A percentile compares a stretch with the other conserved stretches of the same genome.
These are phyloP conservation scores for Penaeus indicus DNA, from an alignment of 1,140 invertebrate genomes.

Conservation along the genomic window DNA sequence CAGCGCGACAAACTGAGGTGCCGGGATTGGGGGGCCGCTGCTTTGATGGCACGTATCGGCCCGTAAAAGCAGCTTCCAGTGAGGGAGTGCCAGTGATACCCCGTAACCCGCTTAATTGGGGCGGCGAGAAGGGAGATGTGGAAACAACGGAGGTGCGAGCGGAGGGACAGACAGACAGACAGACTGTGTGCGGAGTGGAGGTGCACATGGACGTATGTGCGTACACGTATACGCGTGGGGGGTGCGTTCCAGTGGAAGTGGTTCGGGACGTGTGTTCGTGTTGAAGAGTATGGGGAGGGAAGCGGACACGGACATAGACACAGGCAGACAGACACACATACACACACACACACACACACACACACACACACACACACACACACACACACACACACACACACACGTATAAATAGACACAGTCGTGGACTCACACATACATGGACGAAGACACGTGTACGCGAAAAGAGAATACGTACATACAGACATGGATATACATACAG, in stretches of 20 bases:
- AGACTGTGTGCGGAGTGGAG: neutral
- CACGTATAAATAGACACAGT: constrained; percentile 23
- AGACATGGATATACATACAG: neutral
- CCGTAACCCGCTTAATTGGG: constrained; percentile 49
- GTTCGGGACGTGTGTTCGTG: neutral
- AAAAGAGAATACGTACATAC: neutral
- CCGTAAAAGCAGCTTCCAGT: constrained; percentile 39
- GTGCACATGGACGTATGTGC: neutral
- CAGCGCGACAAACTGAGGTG: constrained; percentile 38
- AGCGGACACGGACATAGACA: neutral
- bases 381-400: constrained; percentile 35
- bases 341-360: neutral
- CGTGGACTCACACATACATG: constrained; percentile 8
- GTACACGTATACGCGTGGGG: neutral
- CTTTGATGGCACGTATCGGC: constrained; percentile 43
- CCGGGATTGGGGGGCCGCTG: constrained; percentile 23
- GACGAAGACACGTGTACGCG: constrained; percentile 9
- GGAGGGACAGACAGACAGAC: too few species aligned
- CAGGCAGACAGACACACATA: neutral
- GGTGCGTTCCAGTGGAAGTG: neutral
- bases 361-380: neutral
- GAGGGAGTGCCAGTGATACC: constrained; percentile 18
- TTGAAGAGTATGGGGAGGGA: neutral
- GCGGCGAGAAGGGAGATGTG: neutral
- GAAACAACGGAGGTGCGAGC: neutral